These are phyloP conservation scores for human (Homo sapiens) DNA, from an alignment of 2,113 vertebrate genomes.

Conservation along the genomic window GRCh38 chr9:69425001-69425500, in stretches of 20 bases:
- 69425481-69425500: neutral
- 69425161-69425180: neutral
- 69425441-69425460: neutral
- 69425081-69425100: neutral
- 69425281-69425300: neutral
- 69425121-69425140: neutral
- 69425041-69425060: fast-evolving
- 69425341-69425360: neutral
- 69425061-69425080: neutral
- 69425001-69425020: neutral
- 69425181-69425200: neutral
- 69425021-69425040: neutral
- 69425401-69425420: neutral
- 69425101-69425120: neutral
- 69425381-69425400: neutral
- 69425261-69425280: neutral
- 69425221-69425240: fast-evolving
- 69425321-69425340: fast-evolving
- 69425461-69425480: neutral
- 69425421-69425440: too few species aligned
- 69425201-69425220: neutral
- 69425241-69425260: neutral
- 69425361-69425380: neutral
- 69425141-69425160: neutral
- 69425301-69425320: neutral